These are phyloP conservation scores for Procavia capensis DNA, from an alignment of 2,113 vertebrate genomes.

Conservation along the genomic window DNA sequence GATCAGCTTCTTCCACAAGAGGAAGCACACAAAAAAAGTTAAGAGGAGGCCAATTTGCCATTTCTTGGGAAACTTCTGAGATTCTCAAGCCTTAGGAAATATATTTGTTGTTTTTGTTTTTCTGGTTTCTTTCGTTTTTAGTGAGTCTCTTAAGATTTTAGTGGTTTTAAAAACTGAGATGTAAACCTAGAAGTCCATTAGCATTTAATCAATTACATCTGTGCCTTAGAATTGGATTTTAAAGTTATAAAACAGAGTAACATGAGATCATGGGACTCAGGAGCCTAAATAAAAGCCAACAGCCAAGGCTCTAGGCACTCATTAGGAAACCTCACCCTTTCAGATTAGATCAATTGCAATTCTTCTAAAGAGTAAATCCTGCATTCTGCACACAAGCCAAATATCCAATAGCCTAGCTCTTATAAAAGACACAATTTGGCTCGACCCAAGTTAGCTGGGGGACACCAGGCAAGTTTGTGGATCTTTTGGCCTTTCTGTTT, in stretches of 20 bases:
- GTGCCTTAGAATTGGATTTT: neutral
- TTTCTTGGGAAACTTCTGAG: neutral
- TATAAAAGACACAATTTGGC: neutral
- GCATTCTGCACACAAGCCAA: neutral
- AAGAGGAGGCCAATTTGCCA: neutral
- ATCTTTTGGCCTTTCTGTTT: neutral
- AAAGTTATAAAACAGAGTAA: neutral
- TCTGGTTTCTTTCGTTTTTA: neutral
- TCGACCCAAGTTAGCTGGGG: neutral
- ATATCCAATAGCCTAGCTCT: neutral
- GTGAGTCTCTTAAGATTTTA: neutral
- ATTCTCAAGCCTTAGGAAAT: neutral
- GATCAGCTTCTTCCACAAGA: neutral
- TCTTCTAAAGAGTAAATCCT: neutral
- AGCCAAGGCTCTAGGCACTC: neutral
- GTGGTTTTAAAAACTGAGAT: neutral
- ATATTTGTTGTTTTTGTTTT: neutral
- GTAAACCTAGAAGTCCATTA: conserved; percentile 24
- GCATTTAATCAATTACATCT: conserved; percentile 54
- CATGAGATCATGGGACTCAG: neutral
- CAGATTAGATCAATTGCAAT: neutral
- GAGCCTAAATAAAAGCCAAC: neutral
- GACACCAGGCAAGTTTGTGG: neutral
- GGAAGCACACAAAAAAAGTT: neutral
- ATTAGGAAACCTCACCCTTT: neutral